Percentiles rank a stretch among this genome's conserved stretches.
Conservation (phyloP, 2,113 vertebrate species). For the Geothlypis trichas region DNA sequence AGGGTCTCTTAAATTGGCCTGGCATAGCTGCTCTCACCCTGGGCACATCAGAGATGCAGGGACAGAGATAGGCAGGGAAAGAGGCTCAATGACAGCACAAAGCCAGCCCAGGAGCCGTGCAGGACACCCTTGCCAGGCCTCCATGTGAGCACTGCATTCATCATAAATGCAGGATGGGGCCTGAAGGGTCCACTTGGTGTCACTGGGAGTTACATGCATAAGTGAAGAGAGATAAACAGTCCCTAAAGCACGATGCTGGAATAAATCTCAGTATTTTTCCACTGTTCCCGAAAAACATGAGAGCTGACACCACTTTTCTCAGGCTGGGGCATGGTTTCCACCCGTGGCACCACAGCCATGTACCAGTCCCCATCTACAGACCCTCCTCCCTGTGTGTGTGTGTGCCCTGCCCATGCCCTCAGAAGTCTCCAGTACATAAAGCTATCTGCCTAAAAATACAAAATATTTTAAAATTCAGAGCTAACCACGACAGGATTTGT, state of each 20-base stretch:
- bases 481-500: not conserved
- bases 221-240: slow-evolving; percentile 34
- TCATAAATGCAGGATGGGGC: not conserved
- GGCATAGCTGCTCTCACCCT: not conserved
- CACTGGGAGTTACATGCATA: slow-evolving; percentile 45
- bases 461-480: not conserved
- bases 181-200: slow-evolving; percentile 8
- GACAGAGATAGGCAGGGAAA: not conserved
- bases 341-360: accelerated
- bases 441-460: not conserved
- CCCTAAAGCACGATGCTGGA: slow-evolving; percentile 27
- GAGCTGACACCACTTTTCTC: not conserved
- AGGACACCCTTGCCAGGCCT: not conserved
- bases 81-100: not conserved
- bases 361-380: not conserved
- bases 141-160: not conserved
- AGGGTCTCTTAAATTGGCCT: not conserved
- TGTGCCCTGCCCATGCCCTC: not conserved
- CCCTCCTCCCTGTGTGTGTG: not conserved
- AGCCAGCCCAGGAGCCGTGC: not conserved
- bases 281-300: not conserved
- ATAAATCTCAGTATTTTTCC: slow-evolving; percentile 38
- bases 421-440: not conserved
- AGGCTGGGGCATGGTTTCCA: not conserved
- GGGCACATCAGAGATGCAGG: not conserved